phyloP scores from a whole-genome alignment of 2,113 vertebrate species.

The Rostratula benghalensis region DNA sequence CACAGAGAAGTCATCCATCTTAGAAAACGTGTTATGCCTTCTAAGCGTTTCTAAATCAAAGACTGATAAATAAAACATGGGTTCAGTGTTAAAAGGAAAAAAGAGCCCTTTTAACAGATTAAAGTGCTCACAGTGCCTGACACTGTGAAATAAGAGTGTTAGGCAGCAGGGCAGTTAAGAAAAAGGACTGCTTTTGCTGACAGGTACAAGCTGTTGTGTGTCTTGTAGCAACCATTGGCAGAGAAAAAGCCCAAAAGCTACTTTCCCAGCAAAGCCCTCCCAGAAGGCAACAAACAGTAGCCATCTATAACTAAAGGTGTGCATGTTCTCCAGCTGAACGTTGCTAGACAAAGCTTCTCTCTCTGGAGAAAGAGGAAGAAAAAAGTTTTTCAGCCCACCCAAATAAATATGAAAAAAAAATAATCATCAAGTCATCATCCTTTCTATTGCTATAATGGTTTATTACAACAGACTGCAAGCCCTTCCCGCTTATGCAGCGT shows the following conservation, averaged over 20 bases:
- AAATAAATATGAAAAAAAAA: neutral
- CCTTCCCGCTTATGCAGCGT: neutral
- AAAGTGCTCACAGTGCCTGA: constrained; percentile 67
- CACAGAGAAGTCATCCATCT: constrained; percentile 22
- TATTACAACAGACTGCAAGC: neutral
- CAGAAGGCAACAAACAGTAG: neutral
- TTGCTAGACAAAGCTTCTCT: neutral
- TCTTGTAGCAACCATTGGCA: neutral
- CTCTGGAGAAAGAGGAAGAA: neutral
- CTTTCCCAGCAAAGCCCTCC: neutral
- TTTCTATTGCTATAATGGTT: neutral
- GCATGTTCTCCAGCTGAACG: neutral
- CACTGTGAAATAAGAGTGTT: constrained; percentile 60
- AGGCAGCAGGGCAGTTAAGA: constrained; percentile 50
- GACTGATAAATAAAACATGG: constrained; percentile 72
- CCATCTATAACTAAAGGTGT: neutral
- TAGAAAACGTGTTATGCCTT: constrained; percentile 54
- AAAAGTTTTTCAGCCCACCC: neutral
- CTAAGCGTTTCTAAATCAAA: constrained; percentile 62
- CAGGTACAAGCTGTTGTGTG: constrained; percentile 40
- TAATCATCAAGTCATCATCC: neutral
- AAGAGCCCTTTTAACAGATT: constrained; percentile 69
- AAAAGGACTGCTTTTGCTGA: constrained; percentile 43
- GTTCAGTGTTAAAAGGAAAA: constrained; percentile 52
- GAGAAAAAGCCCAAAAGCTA: neutral